Conservation (phyloP, 2,113 vertebrate genomes). For the Brachyistius frenatus region DNA sequence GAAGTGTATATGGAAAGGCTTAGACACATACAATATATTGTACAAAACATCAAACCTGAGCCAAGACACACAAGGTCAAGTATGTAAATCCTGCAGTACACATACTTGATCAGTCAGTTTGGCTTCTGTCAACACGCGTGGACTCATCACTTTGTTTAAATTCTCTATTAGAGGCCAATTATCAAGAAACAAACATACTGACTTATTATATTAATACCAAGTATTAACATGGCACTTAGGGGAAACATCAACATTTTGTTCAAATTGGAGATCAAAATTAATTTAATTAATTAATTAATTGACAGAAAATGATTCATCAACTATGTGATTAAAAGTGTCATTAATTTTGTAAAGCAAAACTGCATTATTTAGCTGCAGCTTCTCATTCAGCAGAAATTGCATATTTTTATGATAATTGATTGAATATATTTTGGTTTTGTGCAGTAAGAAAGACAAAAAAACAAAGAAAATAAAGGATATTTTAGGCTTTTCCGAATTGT, state of each 20-base stretch:
- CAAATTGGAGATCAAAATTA: too few relatives aligned
- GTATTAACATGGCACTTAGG: not conserved
- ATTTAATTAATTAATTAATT: too few relatives aligned
- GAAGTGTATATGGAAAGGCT: not conserved
- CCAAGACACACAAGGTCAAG: not conserved
- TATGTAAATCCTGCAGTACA: not conserved
- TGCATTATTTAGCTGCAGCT: too few relatives aligned
- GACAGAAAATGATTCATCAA: too few relatives aligned
- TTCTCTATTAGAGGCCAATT: not conserved
- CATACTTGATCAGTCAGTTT: not conserved
- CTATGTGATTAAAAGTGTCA: too few relatives aligned
- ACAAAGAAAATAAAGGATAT: too few relatives aligned
- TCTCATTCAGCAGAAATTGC: too few relatives aligned
- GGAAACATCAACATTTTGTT: not conserved
- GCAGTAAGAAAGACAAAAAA: too few relatives aligned
- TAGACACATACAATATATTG: not conserved
- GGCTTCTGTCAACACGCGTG: not conserved
- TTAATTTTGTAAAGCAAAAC: too few relatives aligned
- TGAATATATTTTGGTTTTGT: too few relatives aligned
- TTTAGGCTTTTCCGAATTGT: too few relatives aligned
- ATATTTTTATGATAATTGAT: too few relatives aligned
- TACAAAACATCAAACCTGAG: constrained; percentile 7
- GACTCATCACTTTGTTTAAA: not conserved
- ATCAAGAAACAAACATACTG: not conserved
- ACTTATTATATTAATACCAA: not conserved